phyloP scores from a whole-genome alignment of 35 echinoderm and acorn worm species.

The Eucidaris tribuloides region DNA sequence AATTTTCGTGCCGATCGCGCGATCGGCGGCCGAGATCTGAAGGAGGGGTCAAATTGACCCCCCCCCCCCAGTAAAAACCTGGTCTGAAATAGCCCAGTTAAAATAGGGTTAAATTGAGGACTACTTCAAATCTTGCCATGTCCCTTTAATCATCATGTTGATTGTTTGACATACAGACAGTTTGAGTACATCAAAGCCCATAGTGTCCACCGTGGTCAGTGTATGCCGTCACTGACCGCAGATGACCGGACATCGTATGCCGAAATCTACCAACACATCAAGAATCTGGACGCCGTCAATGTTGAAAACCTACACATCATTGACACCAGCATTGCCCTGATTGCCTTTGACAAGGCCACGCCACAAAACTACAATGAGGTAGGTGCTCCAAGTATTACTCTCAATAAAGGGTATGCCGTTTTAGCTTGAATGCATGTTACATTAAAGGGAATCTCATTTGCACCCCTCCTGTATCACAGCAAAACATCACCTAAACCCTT shows the following conservation, averaged over 20 bases:
- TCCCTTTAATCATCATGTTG: no score
- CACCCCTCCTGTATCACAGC: no score
- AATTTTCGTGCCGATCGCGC: no score
- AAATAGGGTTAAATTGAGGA: no score
- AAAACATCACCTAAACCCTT: no score
- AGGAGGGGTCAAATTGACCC: no score
- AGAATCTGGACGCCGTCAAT: conserved; percentile 3
- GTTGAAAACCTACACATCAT: conserved; percentile 11
- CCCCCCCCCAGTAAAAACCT: no score
- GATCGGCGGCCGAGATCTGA: no score
- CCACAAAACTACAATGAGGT: conserved; percentile 33
- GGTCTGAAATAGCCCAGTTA: no score
- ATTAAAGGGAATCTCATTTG: no score
- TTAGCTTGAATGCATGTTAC: no score
- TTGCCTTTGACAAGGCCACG: conserved; percentile 19
- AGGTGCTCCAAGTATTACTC: not conserved
- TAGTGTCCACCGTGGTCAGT: conserved; percentile 9
- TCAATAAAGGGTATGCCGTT: not conserved
- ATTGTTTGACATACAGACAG: conserved; percentile 19
- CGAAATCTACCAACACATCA: conserved; percentile 17
- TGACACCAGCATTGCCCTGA: not conserved
- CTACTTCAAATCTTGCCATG: no score
- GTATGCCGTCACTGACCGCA: conserved; percentile 29
- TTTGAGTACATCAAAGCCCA: conserved; percentile 37
- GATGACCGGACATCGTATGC: conserved; percentile 41